Base-by-base conservation (phyloP, 2,888 invertebrate species). In the Lasioglossum villosulum region DNA sequence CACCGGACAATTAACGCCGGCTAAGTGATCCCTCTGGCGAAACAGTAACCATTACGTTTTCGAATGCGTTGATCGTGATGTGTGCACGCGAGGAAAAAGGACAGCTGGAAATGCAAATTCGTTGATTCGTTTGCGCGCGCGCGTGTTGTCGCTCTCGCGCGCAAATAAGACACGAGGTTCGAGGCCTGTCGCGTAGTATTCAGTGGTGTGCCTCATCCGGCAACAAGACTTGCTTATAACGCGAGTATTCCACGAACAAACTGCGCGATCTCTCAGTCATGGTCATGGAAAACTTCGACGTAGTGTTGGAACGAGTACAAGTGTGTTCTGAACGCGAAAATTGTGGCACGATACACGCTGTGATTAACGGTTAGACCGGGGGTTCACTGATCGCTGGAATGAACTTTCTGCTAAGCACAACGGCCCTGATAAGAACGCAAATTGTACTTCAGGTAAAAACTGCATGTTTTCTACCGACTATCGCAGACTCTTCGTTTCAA, bases 101-200 rank as follows among this genome's bases (percentile, higher is more conserved):
- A 16, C 63, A 63, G 30, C 30, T 30, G 2, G 27, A 2, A 16
- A 30, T 30, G 63, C 63, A 30, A 63, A 30, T 30, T 30, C 30
- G 63, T 63, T 63, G 63, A 30, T 30, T 63, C 3, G 63, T 30
- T 63, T 30, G 63, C 19, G 63, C 63, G 63, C 30, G 19, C 30
- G 30, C 63, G 30, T 63, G 63, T 16, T 63, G 3, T 19, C 8
- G 19, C 30, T 63, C 63, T 14, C 63, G 63, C 63, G 63, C 63
- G 56, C 56, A 86, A 80, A 80, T 82, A 74, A 71, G 52, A 77
- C 80, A 68, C 66, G 75, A 86, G 78, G 78, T 72, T 75, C n/a
- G 16, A 37, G 27, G 56, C 45, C 45, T 23, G 34, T 75, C 79
- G 80, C 70, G 52, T 76, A 76, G n/a, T 34, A 14, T 48, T n/a